Base-by-base conservation (phyloP, 2,888 invertebrate genomes). In the Lycaena phlaeas region DNA sequence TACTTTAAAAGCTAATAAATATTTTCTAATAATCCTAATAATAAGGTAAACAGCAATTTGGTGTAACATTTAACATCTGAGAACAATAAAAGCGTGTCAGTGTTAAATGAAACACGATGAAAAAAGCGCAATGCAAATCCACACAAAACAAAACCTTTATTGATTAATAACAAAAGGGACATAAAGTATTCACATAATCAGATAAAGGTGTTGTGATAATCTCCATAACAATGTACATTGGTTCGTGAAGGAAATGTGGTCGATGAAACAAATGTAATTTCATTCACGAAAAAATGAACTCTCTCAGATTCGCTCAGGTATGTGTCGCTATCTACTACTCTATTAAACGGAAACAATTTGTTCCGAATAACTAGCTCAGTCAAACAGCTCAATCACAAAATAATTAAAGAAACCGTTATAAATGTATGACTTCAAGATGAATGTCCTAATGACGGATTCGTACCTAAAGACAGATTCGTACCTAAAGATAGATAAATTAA, bases 11-110 rank as follows among this genome's bases (percentile, higher is more conserved):
- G 34, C 34, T 18, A 12, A 34, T 34, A 11, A 4, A 34, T 34
- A 4, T 22, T 18, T 18, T 12, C 22, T 22, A 22, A 22, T 34
- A n/a, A 7, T 15, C 15, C 15, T 30, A 34, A 22, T 18, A 18
- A 34, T 34, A 66, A 72, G 71, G 70, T 66, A 59, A 56, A 67
- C 58, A 82, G 78, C 77, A 76, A 79, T 79, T 76, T 65, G 62
- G 64, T 70, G 78, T 75, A 64, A 75, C 69, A 71, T 77, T 78
- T 77, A 82, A 82, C 79, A 57, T 79, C 78, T 73, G 79, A n/a
- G n/a, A n/a, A 22, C 2, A 22, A 22, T 22, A 9, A 27, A 28
- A 27, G 9, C n/a, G 5, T 7, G 9, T 22, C 9, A 22, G 18
- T 18, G 34, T 34, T 34, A 34, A 34, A 34, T 34, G 27, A 11